Percentiles rank a stretch among this genome's conserved stretches.
phyloP scores from a whole-genome alignment of 1,140 invertebrate genomes.

The Panagrolaimus sp. region DNA sequence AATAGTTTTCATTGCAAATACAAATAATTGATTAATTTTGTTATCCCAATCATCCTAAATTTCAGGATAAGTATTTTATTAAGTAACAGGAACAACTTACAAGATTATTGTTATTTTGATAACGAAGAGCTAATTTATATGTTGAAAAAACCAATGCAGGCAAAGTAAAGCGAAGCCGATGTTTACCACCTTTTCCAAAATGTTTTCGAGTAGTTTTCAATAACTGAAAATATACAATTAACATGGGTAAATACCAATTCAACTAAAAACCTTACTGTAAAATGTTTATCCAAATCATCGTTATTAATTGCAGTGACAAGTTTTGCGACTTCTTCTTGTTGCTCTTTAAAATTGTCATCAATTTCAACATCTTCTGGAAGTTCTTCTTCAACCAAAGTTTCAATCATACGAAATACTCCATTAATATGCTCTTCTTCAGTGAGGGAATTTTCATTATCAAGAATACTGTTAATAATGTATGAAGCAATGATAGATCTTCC shows the following conservation, averaged over 20 bases:
- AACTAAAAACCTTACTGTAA: conserved; percentile 11
- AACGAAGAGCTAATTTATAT: conserved; percentile 79
- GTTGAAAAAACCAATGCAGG: conserved; percentile 88
- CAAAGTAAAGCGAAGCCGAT: conserved; percentile 80
- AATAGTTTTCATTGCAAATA: conserved; percentile 92
- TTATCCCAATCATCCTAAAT: conserved; percentile 79
- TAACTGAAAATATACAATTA: conserved; percentile 65
- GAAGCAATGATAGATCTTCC: conserved; percentile 79
- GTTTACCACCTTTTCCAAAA: conserved; percentile 78
- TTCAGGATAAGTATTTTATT: too few species aligned
- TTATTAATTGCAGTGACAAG: conserved; percentile 84
- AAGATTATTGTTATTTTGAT: conserved; percentile 71
- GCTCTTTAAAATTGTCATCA: conserved; percentile 91
- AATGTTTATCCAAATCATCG: conserved; percentile 62
- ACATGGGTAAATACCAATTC: conserved; percentile 22
- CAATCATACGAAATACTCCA: conserved; percentile 71
- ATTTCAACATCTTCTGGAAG: conserved; percentile 70
- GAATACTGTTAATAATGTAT: conserved; percentile 78
- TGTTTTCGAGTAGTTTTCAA: conserved; percentile 74
- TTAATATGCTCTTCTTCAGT: conserved; percentile 4
- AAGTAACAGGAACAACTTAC: too few species aligned
- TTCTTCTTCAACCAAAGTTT: conserved; percentile 62
- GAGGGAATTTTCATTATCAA: conserved; percentile 73
- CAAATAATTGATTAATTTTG: conserved; percentile 94
- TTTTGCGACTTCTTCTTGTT: conserved; percentile 81